Conservation (phyloP, 2,888 invertebrate genomes). For the Selenia dentaria region DNA sequence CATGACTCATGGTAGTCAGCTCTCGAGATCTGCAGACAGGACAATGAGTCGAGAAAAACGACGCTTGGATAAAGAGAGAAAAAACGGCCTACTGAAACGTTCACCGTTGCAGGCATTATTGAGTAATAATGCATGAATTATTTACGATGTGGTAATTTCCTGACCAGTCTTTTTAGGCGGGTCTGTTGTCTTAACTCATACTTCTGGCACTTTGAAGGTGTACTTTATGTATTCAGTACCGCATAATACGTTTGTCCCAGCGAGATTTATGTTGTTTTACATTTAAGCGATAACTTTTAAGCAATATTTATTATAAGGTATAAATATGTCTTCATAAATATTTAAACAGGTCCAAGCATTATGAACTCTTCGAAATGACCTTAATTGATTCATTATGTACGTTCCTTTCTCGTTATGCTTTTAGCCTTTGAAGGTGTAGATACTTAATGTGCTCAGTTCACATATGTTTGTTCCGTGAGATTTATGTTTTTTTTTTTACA, state of each 20-base stretch:
- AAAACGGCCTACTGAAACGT: slow-evolving; percentile 60
- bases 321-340: too few species aligned
- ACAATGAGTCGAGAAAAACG: slow-evolving; percentile 65
- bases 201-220: slow-evolving; percentile 39
- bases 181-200: slow-evolving; percentile 43
- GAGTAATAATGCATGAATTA: slow-evolving; percentile 81
- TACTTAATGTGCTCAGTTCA: slow-evolving; percentile 44
- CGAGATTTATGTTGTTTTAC: slow-evolving; percentile 45
- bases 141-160: slow-evolving; percentile 78
- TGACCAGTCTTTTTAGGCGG: slow-evolving; percentile 62
- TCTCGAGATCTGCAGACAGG: slow-evolving; percentile 49
- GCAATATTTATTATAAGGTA: too few species aligned
- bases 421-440: slow-evolving; percentile 42
- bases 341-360: not conserved
- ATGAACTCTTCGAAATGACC: too few species aligned
- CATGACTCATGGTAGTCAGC: slow-evolving; percentile 25
- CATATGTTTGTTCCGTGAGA: slow-evolving; percentile 46
- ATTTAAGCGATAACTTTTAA: slow-evolving; percentile 4
- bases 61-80: slow-evolving; percentile 45
- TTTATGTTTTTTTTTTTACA: slow-evolving; percentile 42
- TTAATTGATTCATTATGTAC: too few species aligned
- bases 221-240: slow-evolving; percentile 45
- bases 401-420: too few species aligned
- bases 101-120: slow-evolving; percentile 73
- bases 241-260: slow-evolving; percentile 43